These are phyloP conservation scores for Oncorhynchus gorbuscha DNA, from an alignment of 2,113 vertebrate species.

Conservation along the genomic window DNA sequence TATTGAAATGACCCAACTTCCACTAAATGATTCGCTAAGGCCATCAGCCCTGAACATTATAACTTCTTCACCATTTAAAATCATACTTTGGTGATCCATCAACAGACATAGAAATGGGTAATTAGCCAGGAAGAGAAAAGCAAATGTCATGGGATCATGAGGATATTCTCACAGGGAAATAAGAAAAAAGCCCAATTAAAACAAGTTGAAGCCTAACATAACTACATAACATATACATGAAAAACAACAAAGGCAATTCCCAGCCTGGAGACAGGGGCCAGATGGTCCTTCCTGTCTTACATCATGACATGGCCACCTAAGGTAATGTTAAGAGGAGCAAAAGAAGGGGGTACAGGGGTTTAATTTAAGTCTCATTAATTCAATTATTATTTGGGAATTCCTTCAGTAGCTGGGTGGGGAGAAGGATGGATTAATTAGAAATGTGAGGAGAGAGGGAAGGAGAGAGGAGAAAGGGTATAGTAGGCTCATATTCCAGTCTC, in stretches of 20 bases:
- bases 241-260: too few relatives aligned
- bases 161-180: too few relatives aligned
- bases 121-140: too few relatives aligned
- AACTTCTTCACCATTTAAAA: background rate
- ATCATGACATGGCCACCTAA: background rate
- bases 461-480: background rate
- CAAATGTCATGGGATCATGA: too few relatives aligned
- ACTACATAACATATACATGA: background rate
- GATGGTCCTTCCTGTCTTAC: too few relatives aligned
- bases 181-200: background rate
- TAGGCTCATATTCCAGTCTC: background rate
- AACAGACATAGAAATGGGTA: too few relatives aligned
- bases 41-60: background rate
- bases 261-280: too few relatives aligned
- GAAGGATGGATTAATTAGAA: conserved; percentile 38
- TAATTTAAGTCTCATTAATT: conserved; percentile 35
- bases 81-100: too few relatives aligned
- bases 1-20: too few relatives aligned
- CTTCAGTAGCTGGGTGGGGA: conserved; percentile 12
- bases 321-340: conserved; percentile 4
- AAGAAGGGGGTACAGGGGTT: conserved; percentile 10
- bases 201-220: background rate
- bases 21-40: conserved; percentile 36
- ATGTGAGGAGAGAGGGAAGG: background rate
- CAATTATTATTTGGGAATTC: conserved; percentile 41